Evolutionary conservation across 1,140 invertebrate genomes (phyloP).

Genomic region (Drosophila grimshawi): DNA sequence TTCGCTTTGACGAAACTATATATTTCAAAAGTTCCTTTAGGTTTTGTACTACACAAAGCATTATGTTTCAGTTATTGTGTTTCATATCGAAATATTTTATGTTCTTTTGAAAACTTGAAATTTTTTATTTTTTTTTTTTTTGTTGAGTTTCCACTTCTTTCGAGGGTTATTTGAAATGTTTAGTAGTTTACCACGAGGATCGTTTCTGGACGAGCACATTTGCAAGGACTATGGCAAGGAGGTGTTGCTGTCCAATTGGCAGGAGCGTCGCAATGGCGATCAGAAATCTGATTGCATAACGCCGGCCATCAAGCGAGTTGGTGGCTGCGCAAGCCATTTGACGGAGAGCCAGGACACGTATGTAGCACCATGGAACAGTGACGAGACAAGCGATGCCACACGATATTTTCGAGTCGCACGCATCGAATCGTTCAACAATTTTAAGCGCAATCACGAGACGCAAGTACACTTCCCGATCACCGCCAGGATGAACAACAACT

Average conservation of each 20-base stretch:
- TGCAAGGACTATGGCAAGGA: constrained; percentile 26
- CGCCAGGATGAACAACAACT: constrained; percentile 17
- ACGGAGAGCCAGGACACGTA: constrained; percentile 6
- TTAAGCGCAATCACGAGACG: background rate
- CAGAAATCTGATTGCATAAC: constrained; percentile 19
- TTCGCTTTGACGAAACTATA: too few species aligned
- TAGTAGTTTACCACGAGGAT: constrained; percentile 11
- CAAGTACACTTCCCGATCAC: constrained; percentile 24
- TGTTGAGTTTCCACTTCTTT: background rate
- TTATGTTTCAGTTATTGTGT: too few species aligned
- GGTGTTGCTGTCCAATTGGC: constrained; percentile 36
- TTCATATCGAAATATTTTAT: too few species aligned
- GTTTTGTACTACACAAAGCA: too few species aligned
- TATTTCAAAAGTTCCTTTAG: too few species aligned
- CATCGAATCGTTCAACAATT: constrained; percentile 10
- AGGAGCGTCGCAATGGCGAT: constrained; percentile 17
- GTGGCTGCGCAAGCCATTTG: constrained; percentile 11
- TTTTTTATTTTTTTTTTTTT: background rate
- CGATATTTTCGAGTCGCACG: constrained; percentile 6
- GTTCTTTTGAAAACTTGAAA: too few species aligned
- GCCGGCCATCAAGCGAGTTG: constrained; percentile 16
- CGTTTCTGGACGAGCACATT: constrained; percentile 25
- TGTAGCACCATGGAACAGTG: background rate
- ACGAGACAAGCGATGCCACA: background rate
- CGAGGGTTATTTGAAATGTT: constrained; percentile 17